Evolutionary conservation across 1,140 invertebrate genomes (phyloP).

Genomic region (Vollenhovia emeryi): DNA sequence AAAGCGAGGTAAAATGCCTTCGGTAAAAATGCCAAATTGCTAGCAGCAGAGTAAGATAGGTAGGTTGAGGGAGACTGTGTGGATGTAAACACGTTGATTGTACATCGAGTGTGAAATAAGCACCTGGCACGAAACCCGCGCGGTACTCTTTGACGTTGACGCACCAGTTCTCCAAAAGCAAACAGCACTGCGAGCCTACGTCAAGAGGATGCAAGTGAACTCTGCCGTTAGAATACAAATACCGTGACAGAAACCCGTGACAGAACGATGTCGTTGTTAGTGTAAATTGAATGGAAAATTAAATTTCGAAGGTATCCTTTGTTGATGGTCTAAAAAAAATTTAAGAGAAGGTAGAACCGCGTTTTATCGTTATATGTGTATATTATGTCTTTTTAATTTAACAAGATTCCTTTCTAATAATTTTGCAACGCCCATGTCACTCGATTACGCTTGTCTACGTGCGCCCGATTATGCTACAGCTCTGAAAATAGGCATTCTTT

Average conservation of each 20-base stretch:
- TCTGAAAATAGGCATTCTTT: constrained; percentile 7
- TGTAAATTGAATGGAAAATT: background rate
- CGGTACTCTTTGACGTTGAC: constrained; percentile 1
- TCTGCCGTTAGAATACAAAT: background rate
- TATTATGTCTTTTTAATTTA: background rate
- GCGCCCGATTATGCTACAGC: background rate
- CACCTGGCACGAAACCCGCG: background rate
- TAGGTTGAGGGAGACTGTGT: background rate
- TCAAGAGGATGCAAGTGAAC: background rate
- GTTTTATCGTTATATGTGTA: too few relatives aligned
- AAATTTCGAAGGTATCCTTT: background rate
- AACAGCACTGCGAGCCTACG: background rate
- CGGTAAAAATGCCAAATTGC: background rate
- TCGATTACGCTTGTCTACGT: background rate
- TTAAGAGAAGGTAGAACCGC: too few relatives aligned
- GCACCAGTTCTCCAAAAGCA: background rate
- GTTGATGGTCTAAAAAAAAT: background rate
- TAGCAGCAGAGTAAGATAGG: background rate
- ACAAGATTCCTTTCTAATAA: background rate
- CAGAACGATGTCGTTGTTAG: background rate
- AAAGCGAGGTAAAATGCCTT: background rate
- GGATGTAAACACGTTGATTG: constrained; percentile 13
- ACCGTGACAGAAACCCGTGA: background rate
- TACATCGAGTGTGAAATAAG: constrained; percentile 41
- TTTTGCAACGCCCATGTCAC: background rate